Conservation (phyloP, 2,113 vertebrate species). For the Entelurus aequoreus region DNA sequence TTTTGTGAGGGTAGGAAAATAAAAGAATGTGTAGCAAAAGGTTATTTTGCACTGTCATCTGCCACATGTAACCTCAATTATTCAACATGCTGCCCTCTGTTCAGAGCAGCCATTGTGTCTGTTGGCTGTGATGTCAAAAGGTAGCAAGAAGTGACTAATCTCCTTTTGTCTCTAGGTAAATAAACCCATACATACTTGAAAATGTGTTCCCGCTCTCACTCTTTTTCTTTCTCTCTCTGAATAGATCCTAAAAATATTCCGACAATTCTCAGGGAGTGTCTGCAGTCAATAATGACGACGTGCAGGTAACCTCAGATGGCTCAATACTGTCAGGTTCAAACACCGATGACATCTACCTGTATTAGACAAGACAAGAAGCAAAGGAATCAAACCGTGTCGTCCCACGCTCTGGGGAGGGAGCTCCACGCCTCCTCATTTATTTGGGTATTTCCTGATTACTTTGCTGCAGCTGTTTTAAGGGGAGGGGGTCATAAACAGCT, state of each 20-base stretch:
- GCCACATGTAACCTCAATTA: constrained; percentile 17
- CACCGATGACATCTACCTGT: too few species aligned
- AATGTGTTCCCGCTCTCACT: not conserved
- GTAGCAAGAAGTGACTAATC: not conserved
- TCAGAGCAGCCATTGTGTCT: not conserved
- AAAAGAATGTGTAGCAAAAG: not conserved
- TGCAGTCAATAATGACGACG: not conserved
- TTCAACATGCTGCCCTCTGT: constrained; percentile 3
- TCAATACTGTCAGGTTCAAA: too few species aligned
- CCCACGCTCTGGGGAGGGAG: too few species aligned
- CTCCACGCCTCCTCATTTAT: too few species aligned
- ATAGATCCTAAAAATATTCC: not conserved
- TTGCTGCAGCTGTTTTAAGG: too few species aligned
- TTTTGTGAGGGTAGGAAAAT: not conserved
- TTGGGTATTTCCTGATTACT: too few species aligned
- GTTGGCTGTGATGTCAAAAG: not conserved
- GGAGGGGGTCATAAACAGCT: too few species aligned
- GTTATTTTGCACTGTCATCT: not conserved
- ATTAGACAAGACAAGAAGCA: too few species aligned
- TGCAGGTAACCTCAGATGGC: too few species aligned
- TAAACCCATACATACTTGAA: constrained; percentile 24
- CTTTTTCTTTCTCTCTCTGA: not conserved
- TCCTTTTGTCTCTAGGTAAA: constrained; percentile 11
- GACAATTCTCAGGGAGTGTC: not conserved
- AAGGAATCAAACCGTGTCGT: too few species aligned